Percentiles rank a stretch among this genome's conserved stretches.
These are phyloP conservation scores for Calidris pygmaea DNA, from an alignment of 2,113 vertebrate species.

Conservation along the genomic window DNA sequence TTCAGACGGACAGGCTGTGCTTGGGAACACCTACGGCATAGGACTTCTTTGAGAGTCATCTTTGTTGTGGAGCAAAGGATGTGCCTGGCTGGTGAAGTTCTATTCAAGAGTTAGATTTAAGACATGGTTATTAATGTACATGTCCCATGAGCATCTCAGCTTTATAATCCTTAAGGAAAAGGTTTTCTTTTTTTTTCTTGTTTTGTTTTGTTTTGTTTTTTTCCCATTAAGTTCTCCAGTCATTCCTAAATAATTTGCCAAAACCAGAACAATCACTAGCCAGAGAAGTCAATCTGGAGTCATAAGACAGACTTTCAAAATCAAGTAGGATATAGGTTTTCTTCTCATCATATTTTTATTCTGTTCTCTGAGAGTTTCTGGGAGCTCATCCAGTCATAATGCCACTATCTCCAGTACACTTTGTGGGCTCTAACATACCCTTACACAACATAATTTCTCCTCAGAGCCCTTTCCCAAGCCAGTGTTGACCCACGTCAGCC, in stretches of 20 bases:
- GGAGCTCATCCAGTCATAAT: background rate
- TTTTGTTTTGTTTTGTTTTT: no score
- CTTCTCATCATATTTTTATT: background rate
- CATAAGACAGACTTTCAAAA: background rate
- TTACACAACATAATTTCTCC: background rate
- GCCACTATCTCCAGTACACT: background rate
- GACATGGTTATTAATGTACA: background rate
- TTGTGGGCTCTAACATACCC: background rate
- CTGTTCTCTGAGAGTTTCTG: background rate
- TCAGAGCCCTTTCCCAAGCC: background rate
- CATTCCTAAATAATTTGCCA: background rate
- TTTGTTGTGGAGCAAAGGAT: background rate
- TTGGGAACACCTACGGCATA: background rate
- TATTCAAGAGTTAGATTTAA: background rate
- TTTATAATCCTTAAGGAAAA: background rate
- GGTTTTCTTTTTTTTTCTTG: background rate
- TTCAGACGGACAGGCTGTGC: background rate
- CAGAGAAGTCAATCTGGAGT: background rate
- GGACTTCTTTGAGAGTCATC: background rate
- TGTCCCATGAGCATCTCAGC: background rate
- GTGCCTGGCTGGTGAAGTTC: background rate
- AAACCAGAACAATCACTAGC: background rate
- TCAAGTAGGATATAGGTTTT: background rate
- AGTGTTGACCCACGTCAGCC: background rate
- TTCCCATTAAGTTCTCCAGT: background rate